A percentile compares a stretch with the other conserved stretches of the same genome.
phyloP scores from a whole-genome alignment of 2,888 invertebrate species.

The Tiliacea citrago region DNA sequence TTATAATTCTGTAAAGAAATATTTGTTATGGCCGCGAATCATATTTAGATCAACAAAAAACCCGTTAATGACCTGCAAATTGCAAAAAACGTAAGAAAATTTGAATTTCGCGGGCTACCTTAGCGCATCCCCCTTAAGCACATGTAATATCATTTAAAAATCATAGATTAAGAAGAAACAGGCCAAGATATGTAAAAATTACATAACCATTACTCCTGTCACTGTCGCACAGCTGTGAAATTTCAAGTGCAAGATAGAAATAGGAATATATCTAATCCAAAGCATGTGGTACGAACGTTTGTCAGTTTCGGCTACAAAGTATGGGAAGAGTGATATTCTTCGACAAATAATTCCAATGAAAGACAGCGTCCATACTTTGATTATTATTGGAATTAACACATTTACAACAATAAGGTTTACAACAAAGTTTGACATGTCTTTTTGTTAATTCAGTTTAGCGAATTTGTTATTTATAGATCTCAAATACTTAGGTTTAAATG shows the following conservation, averaged over 20 bases:
- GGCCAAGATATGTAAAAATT: background rate
- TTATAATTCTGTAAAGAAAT: too few relatives aligned
- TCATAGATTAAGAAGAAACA: constrained; percentile 8
- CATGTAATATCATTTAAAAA: constrained; percentile 17
- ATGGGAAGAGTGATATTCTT: constrained; percentile 1
- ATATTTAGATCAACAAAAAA: too few relatives aligned
- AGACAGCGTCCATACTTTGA: background rate
- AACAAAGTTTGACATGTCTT: constrained; percentile 5
- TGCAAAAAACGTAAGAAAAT: too few relatives aligned
- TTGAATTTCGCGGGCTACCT: too few relatives aligned
- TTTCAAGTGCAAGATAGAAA: background rate
- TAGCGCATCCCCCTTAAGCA: too few relatives aligned
- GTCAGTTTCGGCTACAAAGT: background rate
- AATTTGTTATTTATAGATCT: constrained; percentile 53
- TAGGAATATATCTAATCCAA: too few relatives aligned
- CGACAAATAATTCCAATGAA: constrained; percentile 20
- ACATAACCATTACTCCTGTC: background rate
- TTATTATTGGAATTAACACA: constrained; percentile 16
- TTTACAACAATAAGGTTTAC: constrained; percentile 1
- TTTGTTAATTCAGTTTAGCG: constrained; percentile 15
- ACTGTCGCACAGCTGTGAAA: too few relatives aligned
- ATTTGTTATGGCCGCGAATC: too few relatives aligned
- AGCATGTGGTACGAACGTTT: too few relatives aligned
- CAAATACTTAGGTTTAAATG: constrained; percentile 43
- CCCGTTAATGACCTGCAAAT: too few relatives aligned